These are phyloP conservation scores for Holothuria leucospilota DNA, from an alignment of 53 echinoderm and acorn worm species.

Conservation along the genomic window DNA sequence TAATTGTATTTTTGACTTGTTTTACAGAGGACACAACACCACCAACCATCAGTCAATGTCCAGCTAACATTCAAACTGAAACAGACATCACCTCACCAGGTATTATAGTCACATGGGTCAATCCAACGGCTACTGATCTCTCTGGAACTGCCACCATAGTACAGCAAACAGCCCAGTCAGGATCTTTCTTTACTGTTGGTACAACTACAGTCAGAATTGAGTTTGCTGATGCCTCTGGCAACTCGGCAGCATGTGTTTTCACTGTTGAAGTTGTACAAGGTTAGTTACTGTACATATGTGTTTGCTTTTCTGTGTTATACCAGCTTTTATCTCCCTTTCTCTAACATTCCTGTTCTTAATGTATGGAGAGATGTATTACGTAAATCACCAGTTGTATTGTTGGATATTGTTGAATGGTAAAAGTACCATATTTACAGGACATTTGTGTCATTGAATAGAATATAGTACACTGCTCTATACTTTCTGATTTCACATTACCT, in stretches of 20 bases:
- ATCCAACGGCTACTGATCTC: constrained; percentile 66
- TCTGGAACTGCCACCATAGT: constrained; percentile 57
- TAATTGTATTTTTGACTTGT: background rate
- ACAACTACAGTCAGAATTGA: constrained; percentile 27
- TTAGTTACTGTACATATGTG: constrained; percentile 4
- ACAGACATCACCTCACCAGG: constrained; percentile 47
- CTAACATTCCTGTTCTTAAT: too few relatives aligned
- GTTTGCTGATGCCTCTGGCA: constrained; percentile 53
- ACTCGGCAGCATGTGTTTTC: constrained; percentile 43
- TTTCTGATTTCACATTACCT: too few relatives aligned
- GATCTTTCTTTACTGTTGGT: constrained; percentile 40
- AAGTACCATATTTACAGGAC: too few relatives aligned
- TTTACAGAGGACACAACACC: constrained; percentile 70
- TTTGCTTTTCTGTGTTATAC: too few relatives aligned
- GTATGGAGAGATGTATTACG: too few relatives aligned
- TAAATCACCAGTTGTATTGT: too few relatives aligned
- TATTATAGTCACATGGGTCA: constrained; percentile 53
- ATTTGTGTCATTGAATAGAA: too few relatives aligned
- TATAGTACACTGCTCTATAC: too few relatives aligned
- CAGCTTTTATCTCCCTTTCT: too few relatives aligned
- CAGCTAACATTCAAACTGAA: constrained; percentile 44
- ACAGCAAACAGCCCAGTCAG: constrained; percentile 13
- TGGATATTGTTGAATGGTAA: too few relatives aligned
- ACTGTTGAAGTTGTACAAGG: constrained; percentile 41
- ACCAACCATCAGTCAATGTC: constrained; percentile 68